phyloP scores from a whole-genome alignment of 2,797 vertebrate species.

The Diglossa cyanea region DNA sequence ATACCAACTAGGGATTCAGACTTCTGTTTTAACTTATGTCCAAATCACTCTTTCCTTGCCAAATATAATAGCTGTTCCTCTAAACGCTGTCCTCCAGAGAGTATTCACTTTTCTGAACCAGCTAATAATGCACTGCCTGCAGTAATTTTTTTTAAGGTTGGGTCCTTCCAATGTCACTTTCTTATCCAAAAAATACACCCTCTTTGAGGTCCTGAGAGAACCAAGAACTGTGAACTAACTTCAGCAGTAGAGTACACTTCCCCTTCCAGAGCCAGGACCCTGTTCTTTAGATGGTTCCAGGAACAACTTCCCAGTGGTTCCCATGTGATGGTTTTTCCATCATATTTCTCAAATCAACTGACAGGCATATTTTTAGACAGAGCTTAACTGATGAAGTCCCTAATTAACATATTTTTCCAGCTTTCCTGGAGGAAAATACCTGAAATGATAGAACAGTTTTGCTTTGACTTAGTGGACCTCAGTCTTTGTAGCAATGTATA shows the following conservation, averaged over 20 bases:
- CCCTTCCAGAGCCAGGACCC: not conserved
- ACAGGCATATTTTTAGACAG: not conserved
- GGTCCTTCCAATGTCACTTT: not conserved
- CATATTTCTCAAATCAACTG: not conserved
- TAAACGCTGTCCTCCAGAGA: not conserved
- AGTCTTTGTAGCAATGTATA: not conserved
- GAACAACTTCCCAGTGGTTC: not conserved
- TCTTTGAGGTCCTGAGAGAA: not conserved
- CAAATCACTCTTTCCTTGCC: conserved; percentile 2
- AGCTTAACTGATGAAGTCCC: not conserved
- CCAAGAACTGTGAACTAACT: not conserved
- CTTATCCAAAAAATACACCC: not conserved
- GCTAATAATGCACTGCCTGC: not conserved
- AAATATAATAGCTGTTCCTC: not conserved
- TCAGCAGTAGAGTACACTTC: not conserved
- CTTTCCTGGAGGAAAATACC: not conserved
- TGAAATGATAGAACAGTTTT: not conserved
- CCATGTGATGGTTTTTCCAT: not conserved
- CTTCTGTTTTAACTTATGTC: not conserved
- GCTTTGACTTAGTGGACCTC: not conserved
- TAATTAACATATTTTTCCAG: not conserved
- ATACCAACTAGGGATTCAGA: not conserved
- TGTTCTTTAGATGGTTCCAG: not conserved
- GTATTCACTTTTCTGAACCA: not conserved
- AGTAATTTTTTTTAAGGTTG: not conserved